Percentiles rank a stretch among this genome's conserved stretches.
These are phyloP conservation scores for Arrhamphus sclerolepis DNA, from an alignment of 2,797 vertebrate species.

Conservation along the genomic window DNA sequence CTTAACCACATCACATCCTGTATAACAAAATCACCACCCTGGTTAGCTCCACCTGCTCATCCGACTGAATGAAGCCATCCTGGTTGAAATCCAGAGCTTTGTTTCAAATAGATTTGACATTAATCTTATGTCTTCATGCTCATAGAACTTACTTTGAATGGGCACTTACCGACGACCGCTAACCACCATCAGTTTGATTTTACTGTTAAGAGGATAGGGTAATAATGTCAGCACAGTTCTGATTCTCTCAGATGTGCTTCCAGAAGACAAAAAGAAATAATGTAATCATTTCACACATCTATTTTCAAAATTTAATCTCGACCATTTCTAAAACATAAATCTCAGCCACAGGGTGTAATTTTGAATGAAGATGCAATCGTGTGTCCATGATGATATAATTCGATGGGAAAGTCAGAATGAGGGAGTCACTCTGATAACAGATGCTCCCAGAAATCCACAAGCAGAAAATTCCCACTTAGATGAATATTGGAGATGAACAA, in stretches of 20 bases:
- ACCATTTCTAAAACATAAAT: conserved; percentile 17
- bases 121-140: conserved; percentile 18
- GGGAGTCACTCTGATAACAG: conserved; percentile 46
- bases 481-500: conserved; percentile 39
- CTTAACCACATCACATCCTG: conserved; percentile 29
- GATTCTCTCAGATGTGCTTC: conserved; percentile 6
- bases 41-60: conserved; percentile 13
- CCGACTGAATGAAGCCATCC: conserved; percentile 1
- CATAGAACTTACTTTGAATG: conserved; percentile 20
- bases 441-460: conserved; percentile 51
- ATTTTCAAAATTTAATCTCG: conserved; percentile 30
- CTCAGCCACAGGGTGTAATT: conserved; percentile 33
- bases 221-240: background rate
- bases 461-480: conserved; percentile 40
- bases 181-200: background rate
- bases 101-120: conserved; percentile 32
- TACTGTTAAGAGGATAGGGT: conserved; percentile 5
- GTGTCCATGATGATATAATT: conserved; percentile 49
- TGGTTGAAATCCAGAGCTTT: conserved; percentile 15
- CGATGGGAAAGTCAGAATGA: conserved; percentile 41
- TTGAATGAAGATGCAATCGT: conserved; percentile 27
- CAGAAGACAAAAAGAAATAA: background rate
- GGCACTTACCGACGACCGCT: background rate
- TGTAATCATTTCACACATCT: conserved; percentile 13
- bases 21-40: conserved; percentile 22